Conservation (phyloP, 2,797 vertebrate species). For the Syngnathus acus region DNA sequence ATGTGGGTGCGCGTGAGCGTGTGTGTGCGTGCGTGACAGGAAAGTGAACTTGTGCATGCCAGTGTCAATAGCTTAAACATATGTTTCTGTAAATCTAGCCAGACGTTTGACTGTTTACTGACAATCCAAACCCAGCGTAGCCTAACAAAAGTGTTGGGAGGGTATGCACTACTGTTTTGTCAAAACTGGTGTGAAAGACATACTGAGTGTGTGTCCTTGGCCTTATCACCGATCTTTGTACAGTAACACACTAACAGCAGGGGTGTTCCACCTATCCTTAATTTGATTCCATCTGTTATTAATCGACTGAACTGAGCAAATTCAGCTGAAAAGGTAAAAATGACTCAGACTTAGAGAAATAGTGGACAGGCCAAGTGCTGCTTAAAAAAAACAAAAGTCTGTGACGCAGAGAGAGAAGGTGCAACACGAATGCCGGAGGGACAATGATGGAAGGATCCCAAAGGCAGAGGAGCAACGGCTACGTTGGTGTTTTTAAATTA, state of each 20-base stretch:
- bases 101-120: conserved; percentile 13
- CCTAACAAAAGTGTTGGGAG: conserved; percentile 4
- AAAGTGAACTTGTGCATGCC: conserved; percentile 9
- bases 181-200: conserved; percentile 27
- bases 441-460: conserved; percentile 20
- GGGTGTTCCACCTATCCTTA: conserved; percentile 33
- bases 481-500: conserved; percentile 30
- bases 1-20: neutral
- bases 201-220: conserved; percentile 33
- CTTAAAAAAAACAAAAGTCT: conserved; percentile 18
- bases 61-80: conserved; percentile 31
- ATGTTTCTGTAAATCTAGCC: conserved; percentile 14
- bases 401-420: neutral
- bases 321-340: conserved; percentile 32
- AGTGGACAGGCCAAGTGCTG: conserved; percentile 25
- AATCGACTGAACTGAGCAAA: conserved; percentile 26
- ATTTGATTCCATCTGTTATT: conserved; percentile 45
- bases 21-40: conserved; percentile 6
- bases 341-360: conserved; percentile 22
- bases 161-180: conserved; percentile 20
- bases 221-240: conserved; percentile 44
- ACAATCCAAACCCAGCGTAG: neutral
- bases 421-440: conserved; percentile 7
- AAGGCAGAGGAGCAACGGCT: conserved; percentile 11
- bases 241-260: conserved; percentile 19